Base-by-base conservation (phyloP, 2,888 invertebrate genomes). In the Yponomeuta cagnagella region DNA sequence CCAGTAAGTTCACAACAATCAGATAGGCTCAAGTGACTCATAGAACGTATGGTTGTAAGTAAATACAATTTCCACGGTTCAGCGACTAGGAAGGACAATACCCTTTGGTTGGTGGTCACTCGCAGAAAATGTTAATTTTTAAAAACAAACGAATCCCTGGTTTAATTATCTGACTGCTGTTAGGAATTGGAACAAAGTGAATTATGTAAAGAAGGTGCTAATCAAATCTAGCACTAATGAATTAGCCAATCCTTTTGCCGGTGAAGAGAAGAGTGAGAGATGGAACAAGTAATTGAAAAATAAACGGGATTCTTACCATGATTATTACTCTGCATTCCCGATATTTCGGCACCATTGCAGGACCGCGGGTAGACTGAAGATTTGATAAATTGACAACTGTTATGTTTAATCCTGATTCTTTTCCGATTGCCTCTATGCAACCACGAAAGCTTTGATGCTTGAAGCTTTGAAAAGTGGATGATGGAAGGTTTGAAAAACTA, bases 31-130 rank as follows among this genome's bases (percentile, higher is more conserved):
- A 58, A 58, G 30, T 64, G 67, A 37, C 67, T 37, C 67, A 67
- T 33, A 67, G n/a, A 67, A 67, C 15, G 67, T 65, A 65, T 37
- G 33, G 43, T 37, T 37, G 37, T 48, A 52, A 15, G 52, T 52
- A 52, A 31, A 31, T 68, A 68, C 52, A 67, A 67, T 67, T 67
- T n/a, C 67, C 23, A 70, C 63, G 70, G 70, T 33, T 70, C 63
- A 70, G 63, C 43, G 70, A 63, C 63, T 70, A 70, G 63, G n/a
- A 37, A 48, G 70, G 63, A 63, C 37, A 70, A 63, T 70, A 70
- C 48, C 70, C 70, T 63, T 63, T 63, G 12, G 63, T 63, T 63
- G 12, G 63, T 52, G 31, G 23, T 69, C 43, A 68, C 10, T 12
- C 65, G 31, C 30, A 65, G 65, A 65, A 65, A 65, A 65, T 30